These are phyloP conservation scores for Macrostomum cliftonense DNA, from an alignment of 2,888 invertebrate species.

Conservation along the genomic window DNA sequence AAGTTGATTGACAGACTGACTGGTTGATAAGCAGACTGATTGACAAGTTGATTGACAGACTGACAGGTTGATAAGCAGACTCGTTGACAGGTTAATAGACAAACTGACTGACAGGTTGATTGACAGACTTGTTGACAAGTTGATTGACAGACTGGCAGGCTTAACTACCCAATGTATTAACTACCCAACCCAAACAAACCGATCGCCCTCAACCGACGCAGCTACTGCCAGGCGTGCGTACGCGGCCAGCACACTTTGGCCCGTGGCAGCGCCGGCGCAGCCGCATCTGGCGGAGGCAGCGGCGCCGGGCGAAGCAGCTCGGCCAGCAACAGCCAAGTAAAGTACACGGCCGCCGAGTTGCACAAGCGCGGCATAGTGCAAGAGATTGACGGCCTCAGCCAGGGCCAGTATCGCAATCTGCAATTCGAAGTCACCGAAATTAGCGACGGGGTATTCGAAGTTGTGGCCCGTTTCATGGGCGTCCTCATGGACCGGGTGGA, in stretches of 20 bases:
- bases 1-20: background rate
- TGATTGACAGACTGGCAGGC: no score
- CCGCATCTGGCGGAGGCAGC: no score
- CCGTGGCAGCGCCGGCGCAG: background rate
- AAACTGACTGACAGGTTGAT: background rate
- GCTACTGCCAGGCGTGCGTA: background rate
- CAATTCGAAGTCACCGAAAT: constrained; percentile 50
- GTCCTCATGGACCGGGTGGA: constrained; percentile 55
- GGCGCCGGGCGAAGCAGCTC: background rate
- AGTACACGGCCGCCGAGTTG: constrained; percentile 51
- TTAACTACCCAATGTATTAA: no score
- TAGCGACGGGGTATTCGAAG: constrained; percentile 49
- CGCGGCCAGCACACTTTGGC: background rate
- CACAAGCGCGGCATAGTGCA: constrained; percentile 53
- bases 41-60: constrained; percentile 3
- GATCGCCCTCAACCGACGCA: no score
- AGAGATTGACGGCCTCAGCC: constrained; percentile 50
- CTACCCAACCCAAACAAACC: no score
- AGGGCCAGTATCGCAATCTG: constrained; percentile 53
- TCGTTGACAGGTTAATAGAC: no score
- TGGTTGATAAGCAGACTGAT: background rate
- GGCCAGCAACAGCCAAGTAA: constrained; percentile 22
- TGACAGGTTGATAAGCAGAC: no score
- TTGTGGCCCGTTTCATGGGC: constrained; percentile 57
- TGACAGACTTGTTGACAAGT: background rate